These are phyloP conservation scores for Agonopterix alstromeriana DNA, from an alignment of 2,888 invertebrate species.

Conservation along the genomic window DNA sequence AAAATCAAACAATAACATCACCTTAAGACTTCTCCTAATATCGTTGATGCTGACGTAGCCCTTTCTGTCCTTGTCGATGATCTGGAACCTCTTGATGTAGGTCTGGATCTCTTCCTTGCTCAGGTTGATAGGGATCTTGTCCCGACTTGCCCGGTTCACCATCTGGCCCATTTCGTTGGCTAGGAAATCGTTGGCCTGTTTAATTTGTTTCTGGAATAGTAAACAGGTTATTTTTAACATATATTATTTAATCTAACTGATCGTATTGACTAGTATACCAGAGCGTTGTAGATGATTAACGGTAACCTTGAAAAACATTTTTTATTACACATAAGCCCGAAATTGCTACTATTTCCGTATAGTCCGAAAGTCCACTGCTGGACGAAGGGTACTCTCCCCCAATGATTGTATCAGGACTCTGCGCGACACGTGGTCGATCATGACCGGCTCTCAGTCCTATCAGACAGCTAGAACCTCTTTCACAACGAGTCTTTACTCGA, in stretches of 20 bases:
- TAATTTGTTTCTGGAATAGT: constrained; percentile 83
- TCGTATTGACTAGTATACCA: no score
- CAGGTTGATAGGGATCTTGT: constrained; percentile 93
- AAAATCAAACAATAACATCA: constrained; percentile 37
- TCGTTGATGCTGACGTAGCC: constrained; percentile 99
- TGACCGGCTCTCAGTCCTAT: no score
- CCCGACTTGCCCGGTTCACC: constrained; percentile 91
- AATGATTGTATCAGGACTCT: no score
- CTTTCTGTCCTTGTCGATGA: constrained; percentile 96
- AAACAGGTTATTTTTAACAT: constrained; percentile 6
- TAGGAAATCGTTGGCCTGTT: constrained; percentile 89
- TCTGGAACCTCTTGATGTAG: constrained; percentile 96
- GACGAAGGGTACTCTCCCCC: no score
- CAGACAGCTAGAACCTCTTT: no score
- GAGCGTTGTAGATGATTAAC: neutral
- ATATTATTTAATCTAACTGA: no score
- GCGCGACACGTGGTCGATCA: no score
- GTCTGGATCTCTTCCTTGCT: constrained; percentile 95
- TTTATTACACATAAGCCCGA: no score
- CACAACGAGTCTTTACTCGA: no score
- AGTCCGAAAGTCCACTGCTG: no score
- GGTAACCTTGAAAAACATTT: neutral
- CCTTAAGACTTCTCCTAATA: constrained; percentile 96
- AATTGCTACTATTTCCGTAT: no score
- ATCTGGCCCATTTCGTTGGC: constrained; percentile 97